Evolutionary conservation across 2,888 invertebrate species (phyloP).

Genomic region (Pandemis corylana): DNA sequence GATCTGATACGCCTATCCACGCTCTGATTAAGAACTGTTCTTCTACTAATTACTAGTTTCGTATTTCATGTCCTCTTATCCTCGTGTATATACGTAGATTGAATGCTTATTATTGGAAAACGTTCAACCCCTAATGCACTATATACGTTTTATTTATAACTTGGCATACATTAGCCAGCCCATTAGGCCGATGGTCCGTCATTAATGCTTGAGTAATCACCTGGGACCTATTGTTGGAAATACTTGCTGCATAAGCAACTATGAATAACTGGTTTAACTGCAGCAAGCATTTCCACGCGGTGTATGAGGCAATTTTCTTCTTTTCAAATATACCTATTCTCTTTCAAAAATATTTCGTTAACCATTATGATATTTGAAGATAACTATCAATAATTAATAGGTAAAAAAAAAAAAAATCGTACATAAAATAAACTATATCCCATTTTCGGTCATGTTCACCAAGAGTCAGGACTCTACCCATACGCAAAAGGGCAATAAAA

Average conservation of each 20-base stretch:
- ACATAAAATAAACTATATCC: no score
- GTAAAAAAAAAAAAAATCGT: no score
- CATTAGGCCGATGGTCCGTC: slow-evolving; percentile 68
- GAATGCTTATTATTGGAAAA: slow-evolving; percentile 53
- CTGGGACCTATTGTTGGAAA: slow-evolving; percentile 69
- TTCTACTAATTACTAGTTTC: neutral
- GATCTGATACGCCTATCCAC: neutral
- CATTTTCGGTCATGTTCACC: neutral
- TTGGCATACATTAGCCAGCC: slow-evolving; percentile 67
- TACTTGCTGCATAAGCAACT: slow-evolving; percentile 42
- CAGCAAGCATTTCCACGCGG: neutral
- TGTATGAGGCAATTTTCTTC: neutral
- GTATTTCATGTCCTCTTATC: neutral
- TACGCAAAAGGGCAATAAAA: neutral
- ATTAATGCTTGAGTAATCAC: slow-evolving; percentile 70
- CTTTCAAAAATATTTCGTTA: neutral
- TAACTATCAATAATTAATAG: no score
- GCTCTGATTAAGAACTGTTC: neutral
- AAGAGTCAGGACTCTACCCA: neutral
- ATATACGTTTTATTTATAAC: slow-evolving; percentile 67
- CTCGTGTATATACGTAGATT: neutral
- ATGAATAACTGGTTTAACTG: slow-evolving; percentile 26
- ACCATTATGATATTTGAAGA: no score
- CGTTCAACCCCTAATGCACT: slow-evolving; percentile 56
- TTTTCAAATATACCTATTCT: neutral